Evolutionary conservation across 2,888 invertebrate genomes (phyloP).

Genomic region (Drosophila pseudotakahashii): DNA sequence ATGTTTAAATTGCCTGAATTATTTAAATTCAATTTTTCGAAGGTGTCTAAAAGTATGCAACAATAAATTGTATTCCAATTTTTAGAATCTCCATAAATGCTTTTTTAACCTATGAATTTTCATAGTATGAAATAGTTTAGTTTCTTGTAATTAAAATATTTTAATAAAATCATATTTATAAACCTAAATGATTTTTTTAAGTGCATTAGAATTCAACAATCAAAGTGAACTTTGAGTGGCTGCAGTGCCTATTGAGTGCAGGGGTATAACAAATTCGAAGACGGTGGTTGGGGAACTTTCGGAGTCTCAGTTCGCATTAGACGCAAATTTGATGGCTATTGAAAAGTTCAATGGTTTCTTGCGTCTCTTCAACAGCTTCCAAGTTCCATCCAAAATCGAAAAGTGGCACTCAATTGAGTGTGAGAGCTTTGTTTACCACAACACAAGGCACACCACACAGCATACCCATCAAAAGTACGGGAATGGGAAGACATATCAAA

Average conservation of each 20-base stretch:
- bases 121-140: too few relatives aligned
- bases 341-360: conserved; percentile 71
- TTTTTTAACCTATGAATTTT: too few relatives aligned
- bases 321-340: conserved; percentile 70
- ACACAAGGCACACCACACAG: not conserved
- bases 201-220: conserved; percentile 33
- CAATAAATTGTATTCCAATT: too few relatives aligned
- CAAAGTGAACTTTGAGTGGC: conserved; percentile 57
- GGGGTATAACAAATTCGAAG: conserved; percentile 15
- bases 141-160: too few relatives aligned
- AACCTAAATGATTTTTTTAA: conserved; percentile 5
- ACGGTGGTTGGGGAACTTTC: conserved; percentile 11
- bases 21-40: too few relatives aligned
- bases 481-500: conserved; percentile 33
- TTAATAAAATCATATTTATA: too few relatives aligned
- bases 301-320: conserved; percentile 44
- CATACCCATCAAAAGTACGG: not conserved
- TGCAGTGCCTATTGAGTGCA: conserved; percentile 31
- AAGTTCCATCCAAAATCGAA: conserved; percentile 12
- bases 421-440: conserved; percentile 61
- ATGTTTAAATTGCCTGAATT: too few relatives aligned
- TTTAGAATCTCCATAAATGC: too few relatives aligned
- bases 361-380: conserved; percentile 12
- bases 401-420: conserved; percentile 42
- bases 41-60: too few relatives aligned